Conservation (phyloP, 1,140 invertebrate genomes). For the Formica exsecta region DNA sequence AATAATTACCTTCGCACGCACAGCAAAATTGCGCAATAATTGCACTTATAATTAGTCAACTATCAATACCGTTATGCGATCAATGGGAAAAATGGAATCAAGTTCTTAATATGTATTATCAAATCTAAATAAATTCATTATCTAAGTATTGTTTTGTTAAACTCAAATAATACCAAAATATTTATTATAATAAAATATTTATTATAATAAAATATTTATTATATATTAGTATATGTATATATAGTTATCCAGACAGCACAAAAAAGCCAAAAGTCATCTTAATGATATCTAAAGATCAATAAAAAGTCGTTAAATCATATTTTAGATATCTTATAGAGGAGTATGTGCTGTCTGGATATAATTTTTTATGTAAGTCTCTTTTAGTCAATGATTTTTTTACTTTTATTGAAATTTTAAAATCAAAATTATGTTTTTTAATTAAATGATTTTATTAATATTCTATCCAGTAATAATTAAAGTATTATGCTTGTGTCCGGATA, state of each 20-base stretch:
- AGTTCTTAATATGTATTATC: background rate
- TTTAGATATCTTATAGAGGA: too few species aligned
- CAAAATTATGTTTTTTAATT: background rate
- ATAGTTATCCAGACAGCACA: too few species aligned
- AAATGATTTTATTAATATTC: background rate
- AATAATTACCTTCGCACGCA: background rate
- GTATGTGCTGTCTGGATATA: too few species aligned
- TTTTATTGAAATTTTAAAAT: background rate
- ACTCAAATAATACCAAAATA: background rate
- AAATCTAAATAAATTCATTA: background rate
- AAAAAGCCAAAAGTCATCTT: too few species aligned
- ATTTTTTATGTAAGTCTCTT: too few species aligned
- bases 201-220: background rate
- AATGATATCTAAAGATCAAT: too few species aligned
- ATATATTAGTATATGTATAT: background rate
- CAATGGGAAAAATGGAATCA: background rate
- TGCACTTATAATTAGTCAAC: background rate
- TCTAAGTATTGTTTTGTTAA: background rate
- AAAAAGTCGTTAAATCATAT: too few species aligned
- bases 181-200: background rate
- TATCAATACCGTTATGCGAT: background rate
- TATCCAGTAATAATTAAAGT: background rate
- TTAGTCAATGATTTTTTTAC: too few species aligned
- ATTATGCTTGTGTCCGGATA: background rate
- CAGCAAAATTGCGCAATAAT: background rate